Evolutionary conservation across 23 tunicate species (phyloP).

Genomic region (Halocynthia aurantium): DNA sequence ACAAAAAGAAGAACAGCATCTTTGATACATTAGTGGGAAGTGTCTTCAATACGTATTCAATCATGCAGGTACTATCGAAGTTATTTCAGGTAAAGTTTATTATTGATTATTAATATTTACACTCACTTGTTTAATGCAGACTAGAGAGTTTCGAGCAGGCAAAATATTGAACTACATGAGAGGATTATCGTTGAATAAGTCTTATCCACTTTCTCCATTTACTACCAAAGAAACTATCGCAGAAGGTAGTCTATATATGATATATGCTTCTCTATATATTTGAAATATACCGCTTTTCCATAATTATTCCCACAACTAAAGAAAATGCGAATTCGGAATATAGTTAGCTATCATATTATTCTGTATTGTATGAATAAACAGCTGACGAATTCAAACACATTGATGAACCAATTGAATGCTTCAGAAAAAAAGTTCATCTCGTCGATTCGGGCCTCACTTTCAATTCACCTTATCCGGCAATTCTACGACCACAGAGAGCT

Average conservation of each 20-base stretch:
- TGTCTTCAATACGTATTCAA: conserved; percentile 24
- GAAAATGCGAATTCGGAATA: too few relatives aligned
- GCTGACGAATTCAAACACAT: conserved; percentile 39
- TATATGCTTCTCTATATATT: too few relatives aligned
- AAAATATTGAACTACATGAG: conserved; percentile 93
- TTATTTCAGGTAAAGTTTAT: neutral
- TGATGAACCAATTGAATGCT: conserved; percentile 44
- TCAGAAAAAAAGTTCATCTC: conserved; percentile 56
- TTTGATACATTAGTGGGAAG: conserved; percentile 24
- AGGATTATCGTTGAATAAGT: conserved; percentile 52
- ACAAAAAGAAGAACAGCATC: conserved; percentile 1
- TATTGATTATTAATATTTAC: neutral
- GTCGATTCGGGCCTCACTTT: conserved; percentile 95
- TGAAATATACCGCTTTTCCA: too few relatives aligned
- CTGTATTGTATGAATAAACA: neutral
- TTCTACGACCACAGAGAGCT: conserved; percentile 63
- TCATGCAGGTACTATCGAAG: conserved; percentile 30
- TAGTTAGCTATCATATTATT: neutral
- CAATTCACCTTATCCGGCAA: conserved; percentile 76
- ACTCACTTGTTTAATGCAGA: conserved; percentile 23
- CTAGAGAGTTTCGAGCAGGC: conserved; percentile 94
- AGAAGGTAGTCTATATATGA: conserved; percentile 37
- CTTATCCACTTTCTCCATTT: conserved; percentile 89
- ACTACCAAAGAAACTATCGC: conserved; percentile 41
- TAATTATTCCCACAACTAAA: too few relatives aligned